Evolutionary conservation across 2,888 invertebrate species (phyloP).

Genomic region (Lycophotia porphyrea): DNA sequence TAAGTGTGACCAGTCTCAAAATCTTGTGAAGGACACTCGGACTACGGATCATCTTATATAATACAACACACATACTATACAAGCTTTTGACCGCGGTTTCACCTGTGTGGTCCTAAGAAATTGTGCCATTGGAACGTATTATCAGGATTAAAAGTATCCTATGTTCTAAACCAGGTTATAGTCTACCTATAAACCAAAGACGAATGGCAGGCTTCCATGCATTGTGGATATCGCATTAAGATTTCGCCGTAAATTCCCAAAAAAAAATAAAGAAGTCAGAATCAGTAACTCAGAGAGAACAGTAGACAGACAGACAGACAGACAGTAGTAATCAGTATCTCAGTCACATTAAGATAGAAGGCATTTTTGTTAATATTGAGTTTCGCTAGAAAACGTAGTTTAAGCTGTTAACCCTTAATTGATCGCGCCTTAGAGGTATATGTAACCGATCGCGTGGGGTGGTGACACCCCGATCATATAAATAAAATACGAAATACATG

Average conservation of each 20-base stretch:
- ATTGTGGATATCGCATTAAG: background rate
- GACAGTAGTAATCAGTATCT: no score
- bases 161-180: background rate
- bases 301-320: no score
- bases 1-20: constrained; percentile 44
- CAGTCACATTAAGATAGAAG: background rate
- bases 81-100: background rate
- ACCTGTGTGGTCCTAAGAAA: background rate
- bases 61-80: constrained; percentile 14
- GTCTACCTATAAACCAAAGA: background rate
- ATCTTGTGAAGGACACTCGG: constrained; percentile 49
- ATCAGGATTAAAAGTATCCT: background rate
- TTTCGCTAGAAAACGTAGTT: background rate
- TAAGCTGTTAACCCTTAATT: background rate
- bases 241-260: background rate
- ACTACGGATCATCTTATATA: constrained; percentile 50
- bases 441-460: background rate
- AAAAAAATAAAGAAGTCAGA: background rate
- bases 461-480: no score
- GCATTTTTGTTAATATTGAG: background rate
- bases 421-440: background rate
- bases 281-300: no score
- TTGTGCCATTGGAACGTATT: background rate
- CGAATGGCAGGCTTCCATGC: background rate
- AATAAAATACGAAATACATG: no score